Evolutionary conservation across 2,113 vertebrate species (phyloP).

Genomic region (Crotalus tigris): DNA sequence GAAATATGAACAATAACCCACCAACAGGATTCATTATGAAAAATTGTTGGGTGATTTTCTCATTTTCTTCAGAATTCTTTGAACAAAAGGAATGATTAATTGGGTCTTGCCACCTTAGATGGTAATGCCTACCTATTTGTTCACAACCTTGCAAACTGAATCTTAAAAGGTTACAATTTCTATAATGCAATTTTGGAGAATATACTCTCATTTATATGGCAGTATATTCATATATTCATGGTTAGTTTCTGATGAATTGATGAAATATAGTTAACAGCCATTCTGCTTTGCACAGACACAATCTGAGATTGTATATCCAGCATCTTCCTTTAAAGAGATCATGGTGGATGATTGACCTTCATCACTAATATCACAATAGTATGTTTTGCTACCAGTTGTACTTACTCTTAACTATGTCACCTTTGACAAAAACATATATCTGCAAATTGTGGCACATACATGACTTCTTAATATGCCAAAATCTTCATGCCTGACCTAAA

Average conservation of each 20-base stretch:
- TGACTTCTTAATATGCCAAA: neutral
- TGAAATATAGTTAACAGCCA: neutral
- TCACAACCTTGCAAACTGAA: neutral
- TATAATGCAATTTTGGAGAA: neutral
- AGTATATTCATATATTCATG: neutral
- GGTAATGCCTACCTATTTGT: neutral
- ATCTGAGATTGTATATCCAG: neutral
- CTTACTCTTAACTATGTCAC: neutral
- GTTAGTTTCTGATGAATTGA: neutral
- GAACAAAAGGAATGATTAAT: neutral
- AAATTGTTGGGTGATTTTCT: neutral
- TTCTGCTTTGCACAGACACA: neutral
- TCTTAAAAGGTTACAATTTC: neutral
- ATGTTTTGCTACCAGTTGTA: neutral
- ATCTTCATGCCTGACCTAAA: neutral
- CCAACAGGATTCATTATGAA: neutral
- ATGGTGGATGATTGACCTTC: neutral
- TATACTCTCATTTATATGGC: neutral
- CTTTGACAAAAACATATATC: neutral
- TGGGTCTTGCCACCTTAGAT: neutral
- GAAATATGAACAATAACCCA: neutral
- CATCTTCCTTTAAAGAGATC: neutral
- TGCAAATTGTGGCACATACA: neutral
- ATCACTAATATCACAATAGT: neutral
- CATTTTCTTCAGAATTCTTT: neutral